Evolutionary conservation across 2,797 vertebrate species (phyloP).

Genomic region (Enteromius fasciolatus): DNA sequence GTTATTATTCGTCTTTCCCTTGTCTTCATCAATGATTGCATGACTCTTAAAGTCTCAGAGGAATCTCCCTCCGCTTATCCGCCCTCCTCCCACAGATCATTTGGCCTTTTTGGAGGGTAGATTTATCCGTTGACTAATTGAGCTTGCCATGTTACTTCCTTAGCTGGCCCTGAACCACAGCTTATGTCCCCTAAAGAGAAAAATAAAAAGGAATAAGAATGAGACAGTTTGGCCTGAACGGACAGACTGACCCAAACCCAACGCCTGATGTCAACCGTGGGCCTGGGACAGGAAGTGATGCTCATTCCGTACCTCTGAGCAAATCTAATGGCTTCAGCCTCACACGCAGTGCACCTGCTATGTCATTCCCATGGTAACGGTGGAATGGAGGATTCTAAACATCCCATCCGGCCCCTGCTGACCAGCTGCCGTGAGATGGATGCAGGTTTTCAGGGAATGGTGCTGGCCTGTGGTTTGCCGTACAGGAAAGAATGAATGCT

Average conservation of each 20-base stretch:
- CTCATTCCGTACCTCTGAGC: constrained; percentile 29
- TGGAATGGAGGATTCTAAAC: constrained; percentile 22
- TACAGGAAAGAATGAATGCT: background rate
- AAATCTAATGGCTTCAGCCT: constrained; percentile 23
- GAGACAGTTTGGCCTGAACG: constrained; percentile 31
- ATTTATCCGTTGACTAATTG: constrained; percentile 60
- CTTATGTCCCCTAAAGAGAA: constrained; percentile 46
- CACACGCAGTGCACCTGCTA: constrained; percentile 43
- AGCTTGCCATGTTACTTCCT: constrained; percentile 61
- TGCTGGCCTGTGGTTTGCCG: constrained; percentile 1
- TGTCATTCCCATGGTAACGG: constrained; percentile 37
- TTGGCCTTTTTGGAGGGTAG: constrained; percentile 42
- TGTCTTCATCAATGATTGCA: constrained; percentile 54
- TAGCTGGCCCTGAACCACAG: constrained; percentile 44
- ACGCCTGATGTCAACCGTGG: constrained; percentile 19
- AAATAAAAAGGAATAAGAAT: constrained; percentile 33
- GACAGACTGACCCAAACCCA: constrained; percentile 16
- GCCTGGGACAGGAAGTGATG: constrained; percentile 39
- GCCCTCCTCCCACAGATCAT: constrained; percentile 45
- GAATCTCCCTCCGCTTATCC: constrained; percentile 31
- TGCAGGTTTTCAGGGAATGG: background rate
- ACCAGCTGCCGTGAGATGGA: constrained; percentile 41
- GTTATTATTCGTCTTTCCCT: constrained; percentile 51
- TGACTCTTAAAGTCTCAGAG: constrained; percentile 50
- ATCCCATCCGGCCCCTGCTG: background rate